Evolutionary conservation across 2,797 vertebrate genomes (phyloP).

Genomic region (Protonibea diacanthus): DNA sequence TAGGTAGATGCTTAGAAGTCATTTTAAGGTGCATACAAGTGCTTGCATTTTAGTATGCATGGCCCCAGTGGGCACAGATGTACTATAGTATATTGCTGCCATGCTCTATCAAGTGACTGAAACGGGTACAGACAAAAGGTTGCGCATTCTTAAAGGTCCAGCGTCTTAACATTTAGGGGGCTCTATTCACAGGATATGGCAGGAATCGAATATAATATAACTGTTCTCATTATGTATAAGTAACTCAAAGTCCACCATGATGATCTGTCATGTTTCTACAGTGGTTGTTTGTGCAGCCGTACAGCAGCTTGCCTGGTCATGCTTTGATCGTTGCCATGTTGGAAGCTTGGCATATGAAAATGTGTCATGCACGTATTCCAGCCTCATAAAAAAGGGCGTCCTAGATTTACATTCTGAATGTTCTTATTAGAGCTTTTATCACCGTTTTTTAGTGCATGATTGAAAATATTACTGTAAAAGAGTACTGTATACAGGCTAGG

Average conservation of each 20-base stretch:
- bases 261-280: too few relatives aligned
- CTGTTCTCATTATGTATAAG: too few relatives aligned
- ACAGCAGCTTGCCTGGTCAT: neutral
- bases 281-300: neutral
- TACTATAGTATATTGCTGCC: neutral
- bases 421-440: neutral
- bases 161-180: too few relatives aligned
- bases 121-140: neutral
- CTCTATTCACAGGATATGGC: too few relatives aligned
- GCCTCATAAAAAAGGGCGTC: neutral
- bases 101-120: neutral
- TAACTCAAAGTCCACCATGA: too few relatives aligned
- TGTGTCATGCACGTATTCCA: neutral
- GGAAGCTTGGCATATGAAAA: neutral
- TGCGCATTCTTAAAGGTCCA: neutral
- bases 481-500: neutral
- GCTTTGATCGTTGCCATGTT: neutral
- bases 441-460: neutral
- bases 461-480: neutral
- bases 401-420: neutral
- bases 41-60: constrained; percentile 15
- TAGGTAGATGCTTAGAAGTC: constrained; percentile 2
- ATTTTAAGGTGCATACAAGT: constrained; percentile 5
- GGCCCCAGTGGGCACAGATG: constrained; percentile 5
- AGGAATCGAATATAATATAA: too few relatives aligned